Conservation (phyloP, 1,140 invertebrate species). For the Elymnias hypermnestra region DNA sequence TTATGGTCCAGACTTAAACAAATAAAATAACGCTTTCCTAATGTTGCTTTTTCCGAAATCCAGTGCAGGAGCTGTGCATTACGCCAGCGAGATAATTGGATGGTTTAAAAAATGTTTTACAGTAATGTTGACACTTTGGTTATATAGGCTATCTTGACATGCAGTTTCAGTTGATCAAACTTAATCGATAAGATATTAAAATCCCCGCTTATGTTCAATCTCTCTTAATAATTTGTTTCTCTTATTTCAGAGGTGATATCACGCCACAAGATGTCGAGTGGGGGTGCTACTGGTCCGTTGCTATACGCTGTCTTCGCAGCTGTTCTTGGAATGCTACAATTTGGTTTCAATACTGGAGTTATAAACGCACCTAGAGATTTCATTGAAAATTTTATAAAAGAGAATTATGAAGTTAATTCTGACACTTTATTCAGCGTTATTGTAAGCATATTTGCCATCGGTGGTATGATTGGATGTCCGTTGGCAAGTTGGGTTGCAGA, state of each 20-base stretch:
- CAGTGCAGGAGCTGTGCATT: no score
- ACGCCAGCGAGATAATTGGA: no score
- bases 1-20: no score
- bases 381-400: slow-evolving; percentile 95
- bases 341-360: slow-evolving; percentile 99
- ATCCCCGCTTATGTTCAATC: background rate
- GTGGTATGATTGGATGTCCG: slow-evolving; percentile 96
- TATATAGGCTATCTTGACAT: background rate
- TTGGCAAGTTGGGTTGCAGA: slow-evolving; percentile 90
- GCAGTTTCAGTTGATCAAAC: background rate
- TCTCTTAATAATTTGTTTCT: slow-evolving; percentile 3
- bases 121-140: no score
- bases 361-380: slow-evolving; percentile 97
- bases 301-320: slow-evolving; percentile 95
- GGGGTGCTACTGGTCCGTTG: slow-evolving; percentile 91
- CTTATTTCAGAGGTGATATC: slow-evolving; percentile 33
- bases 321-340: slow-evolving; percentile 98
- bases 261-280: slow-evolving; percentile 41
- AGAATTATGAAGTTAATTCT: slow-evolving; percentile 83
- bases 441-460: slow-evolving; percentile 95
- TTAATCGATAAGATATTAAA: background rate
- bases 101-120: no score
- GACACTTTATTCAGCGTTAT: slow-evolving; percentile 91
- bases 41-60: no score
- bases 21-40: no score